Conservation (phyloP, 2,888 invertebrate species). For the Lasioglossum zephyrum region DNA sequence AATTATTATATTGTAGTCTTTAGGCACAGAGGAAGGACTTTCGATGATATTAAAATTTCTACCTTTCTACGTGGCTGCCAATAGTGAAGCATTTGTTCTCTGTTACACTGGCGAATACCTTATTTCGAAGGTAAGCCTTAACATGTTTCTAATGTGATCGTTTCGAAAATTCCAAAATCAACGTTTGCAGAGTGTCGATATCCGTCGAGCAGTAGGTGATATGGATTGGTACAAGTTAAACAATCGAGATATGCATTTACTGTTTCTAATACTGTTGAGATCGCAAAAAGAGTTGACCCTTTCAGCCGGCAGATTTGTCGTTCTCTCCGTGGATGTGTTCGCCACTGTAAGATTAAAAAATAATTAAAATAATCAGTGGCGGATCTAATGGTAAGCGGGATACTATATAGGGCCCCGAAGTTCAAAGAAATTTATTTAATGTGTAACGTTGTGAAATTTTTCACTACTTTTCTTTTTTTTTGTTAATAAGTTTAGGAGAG, state of each 20-base stretch:
- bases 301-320: neutral
- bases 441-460: too few relatives aligned
- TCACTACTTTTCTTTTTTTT: too few relatives aligned
- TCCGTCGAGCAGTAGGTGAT: neutral
- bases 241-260: neutral
- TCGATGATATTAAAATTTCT: neutral
- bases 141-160: too few relatives aligned
- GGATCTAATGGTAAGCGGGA: too few relatives aligned
- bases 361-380: neutral
- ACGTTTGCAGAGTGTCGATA: neutral
- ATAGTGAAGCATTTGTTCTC: neutral
- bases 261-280: neutral
- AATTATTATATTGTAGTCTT: neutral
- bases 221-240: slow-evolving; percentile 10
- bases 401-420: too few relatives aligned
- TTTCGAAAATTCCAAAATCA: too few relatives aligned
- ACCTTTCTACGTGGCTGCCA: neutral
- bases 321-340: neutral
- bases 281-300: neutral
- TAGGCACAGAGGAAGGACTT: neutral
- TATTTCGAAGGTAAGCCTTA: neutral
- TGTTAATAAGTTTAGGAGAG: too few relatives aligned
- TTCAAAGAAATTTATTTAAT: too few relatives aligned
- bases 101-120: slow-evolving; percentile 8
- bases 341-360: neutral